Evolutionary conservation across 1,140 invertebrate genomes (phyloP).

Genomic region (Temnothorax curvispinosus): DNA sequence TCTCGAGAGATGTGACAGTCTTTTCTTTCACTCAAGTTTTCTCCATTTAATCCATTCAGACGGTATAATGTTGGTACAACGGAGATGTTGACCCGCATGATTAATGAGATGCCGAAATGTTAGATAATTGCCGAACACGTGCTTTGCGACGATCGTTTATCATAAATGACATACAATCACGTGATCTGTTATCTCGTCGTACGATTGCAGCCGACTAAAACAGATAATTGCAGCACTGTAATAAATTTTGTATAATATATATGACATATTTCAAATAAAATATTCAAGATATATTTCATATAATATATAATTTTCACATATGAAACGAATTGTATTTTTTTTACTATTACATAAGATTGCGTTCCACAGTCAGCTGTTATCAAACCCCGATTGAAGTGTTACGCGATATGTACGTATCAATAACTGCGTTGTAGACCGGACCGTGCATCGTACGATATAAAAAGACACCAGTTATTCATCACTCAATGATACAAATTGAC

Average conservation of each 20-base stretch:
- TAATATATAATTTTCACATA: slow-evolving; percentile 16
- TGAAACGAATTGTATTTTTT: not conserved
- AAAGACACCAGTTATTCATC: not conserved
- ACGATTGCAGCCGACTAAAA: slow-evolving; percentile 4
- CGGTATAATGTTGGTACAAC: not conserved
- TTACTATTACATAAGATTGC: slow-evolving; percentile 1
- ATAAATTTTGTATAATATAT: slow-evolving; percentile 4
- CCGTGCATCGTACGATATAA: not conserved
- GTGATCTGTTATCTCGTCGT: slow-evolving; percentile 5
- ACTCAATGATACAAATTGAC: not conserved
- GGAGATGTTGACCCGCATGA: not conserved
- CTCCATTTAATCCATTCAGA: not conserved
- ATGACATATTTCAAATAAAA: not conserved
- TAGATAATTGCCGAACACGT: not conserved
- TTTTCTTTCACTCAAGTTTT: not conserved
- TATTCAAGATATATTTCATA: not conserved
- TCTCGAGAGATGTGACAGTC: not conserved
- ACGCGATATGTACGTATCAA: not conserved
- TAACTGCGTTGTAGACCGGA: not conserved
- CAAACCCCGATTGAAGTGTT: not conserved
- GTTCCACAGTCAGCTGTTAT: not conserved
- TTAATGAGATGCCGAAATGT: not conserved
- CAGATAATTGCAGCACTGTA: not conserved
- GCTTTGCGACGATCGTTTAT: not conserved
- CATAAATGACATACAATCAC: not conserved